These are phyloP conservation scores for Rhincodon typus DNA, from an alignment of 2,797 vertebrate genomes.

Conservation along the genomic window DNA sequence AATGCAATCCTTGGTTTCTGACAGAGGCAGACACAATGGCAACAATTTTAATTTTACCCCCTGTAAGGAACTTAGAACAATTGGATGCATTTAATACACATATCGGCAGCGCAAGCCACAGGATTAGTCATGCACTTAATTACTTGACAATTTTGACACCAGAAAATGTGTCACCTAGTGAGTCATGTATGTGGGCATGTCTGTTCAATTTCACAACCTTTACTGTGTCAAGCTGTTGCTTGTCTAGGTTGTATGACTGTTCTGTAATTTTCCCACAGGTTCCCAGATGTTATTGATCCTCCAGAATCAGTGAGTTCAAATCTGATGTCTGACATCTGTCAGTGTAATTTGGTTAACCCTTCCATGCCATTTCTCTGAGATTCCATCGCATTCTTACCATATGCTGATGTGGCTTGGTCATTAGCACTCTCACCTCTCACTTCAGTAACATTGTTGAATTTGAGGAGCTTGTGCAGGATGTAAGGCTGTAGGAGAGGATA, in stretches of 20 bases:
- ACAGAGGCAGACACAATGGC: background rate
- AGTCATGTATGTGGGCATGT: background rate
- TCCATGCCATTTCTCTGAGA: too few relatives aligned
- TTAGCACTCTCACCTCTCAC: too few relatives aligned
- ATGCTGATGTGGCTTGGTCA: too few relatives aligned
- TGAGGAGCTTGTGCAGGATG: too few relatives aligned
- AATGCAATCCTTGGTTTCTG: background rate
- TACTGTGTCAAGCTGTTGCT: background rate
- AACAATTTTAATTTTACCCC: background rate
- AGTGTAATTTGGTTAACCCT: too few relatives aligned
- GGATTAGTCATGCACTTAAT: background rate
- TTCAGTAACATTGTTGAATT: too few relatives aligned
- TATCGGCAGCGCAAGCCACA: background rate
- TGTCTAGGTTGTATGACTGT: background rate
- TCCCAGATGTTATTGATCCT: too few relatives aligned
- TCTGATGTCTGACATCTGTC: too few relatives aligned
- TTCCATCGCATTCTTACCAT: too few relatives aligned
- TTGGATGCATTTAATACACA: background rate
- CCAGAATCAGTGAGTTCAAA: too few relatives aligned
- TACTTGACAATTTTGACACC: background rate
- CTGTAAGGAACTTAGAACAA: background rate
- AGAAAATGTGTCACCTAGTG: background rate
- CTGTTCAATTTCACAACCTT: background rate
- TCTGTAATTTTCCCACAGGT: too few relatives aligned
- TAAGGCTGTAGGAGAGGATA: background rate